Evolutionary conservation across 2,888 invertebrate species (phyloP).

Genomic region (Drepana falcataria): DNA sequence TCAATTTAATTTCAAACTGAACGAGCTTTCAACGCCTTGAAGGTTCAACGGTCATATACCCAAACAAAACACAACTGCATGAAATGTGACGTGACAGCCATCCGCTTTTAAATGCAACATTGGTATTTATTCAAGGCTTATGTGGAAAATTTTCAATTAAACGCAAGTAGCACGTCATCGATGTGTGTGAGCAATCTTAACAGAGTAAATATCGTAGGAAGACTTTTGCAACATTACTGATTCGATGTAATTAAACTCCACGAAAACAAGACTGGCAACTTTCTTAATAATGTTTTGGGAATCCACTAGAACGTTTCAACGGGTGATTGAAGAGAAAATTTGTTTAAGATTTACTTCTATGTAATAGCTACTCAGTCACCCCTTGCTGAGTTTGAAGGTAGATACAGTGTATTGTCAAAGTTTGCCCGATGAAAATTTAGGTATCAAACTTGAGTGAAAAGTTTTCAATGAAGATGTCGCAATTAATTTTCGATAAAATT

Average conservation of each 20-base stretch:
- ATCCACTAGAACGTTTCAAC: conserved; percentile 33
- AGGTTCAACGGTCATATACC: too few species aligned
- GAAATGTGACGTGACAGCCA: too few species aligned
- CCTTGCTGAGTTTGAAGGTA: conserved; percentile 32
- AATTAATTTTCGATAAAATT: conserved; percentile 78
- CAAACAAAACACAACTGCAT: too few species aligned
- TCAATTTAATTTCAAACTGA: too few species aligned
- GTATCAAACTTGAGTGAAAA: conserved; percentile 65
- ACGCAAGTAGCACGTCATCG: not conserved
- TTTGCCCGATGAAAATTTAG: conserved; percentile 55
- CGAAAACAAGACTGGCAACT: conserved; percentile 32
- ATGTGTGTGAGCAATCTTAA: not conserved
- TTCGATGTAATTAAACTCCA: conserved; percentile 34
- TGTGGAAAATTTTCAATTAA: conserved; percentile 8
- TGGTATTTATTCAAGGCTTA: too few species aligned
- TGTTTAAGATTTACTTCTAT: conserved; percentile 41
- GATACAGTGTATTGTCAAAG: conserved; percentile 61
- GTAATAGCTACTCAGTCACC: conserved; percentile 44
- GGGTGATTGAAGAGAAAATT: conserved; percentile 46
- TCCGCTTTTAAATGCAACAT: too few species aligned
- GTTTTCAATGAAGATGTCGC: conserved; percentile 75
- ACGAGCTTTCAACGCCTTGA: too few species aligned
- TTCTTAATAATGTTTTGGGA: conserved; percentile 45
- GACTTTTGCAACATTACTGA: conserved; percentile 23
- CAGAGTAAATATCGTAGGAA: conserved; percentile 13